Percentiles rank a stretch among this genome's conserved stretches.
Evolutionary conservation across 2,797 vertebrate genomes (phyloP).

Genomic region (Pseudopleuronectes americanus): DNA sequence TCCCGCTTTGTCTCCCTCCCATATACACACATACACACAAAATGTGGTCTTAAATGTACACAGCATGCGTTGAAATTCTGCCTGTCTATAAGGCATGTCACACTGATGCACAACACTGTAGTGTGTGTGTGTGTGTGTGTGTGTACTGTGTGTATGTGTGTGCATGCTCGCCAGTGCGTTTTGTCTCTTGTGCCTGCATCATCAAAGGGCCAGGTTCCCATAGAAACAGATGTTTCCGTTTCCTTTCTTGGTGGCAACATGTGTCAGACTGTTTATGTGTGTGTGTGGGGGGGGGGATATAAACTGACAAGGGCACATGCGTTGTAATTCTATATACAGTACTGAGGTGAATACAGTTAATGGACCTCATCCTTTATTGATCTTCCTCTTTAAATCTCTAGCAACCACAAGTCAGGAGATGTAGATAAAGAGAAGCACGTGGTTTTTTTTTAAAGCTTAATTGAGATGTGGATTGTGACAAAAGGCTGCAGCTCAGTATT

Average conservation of each 20-base stretch:
- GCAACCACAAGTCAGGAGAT: constrained; percentile 13
- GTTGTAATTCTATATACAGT: constrained; percentile 36
- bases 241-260: constrained; percentile 57
- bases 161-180: constrained; percentile 14
- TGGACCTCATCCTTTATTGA: constrained; percentile 28
- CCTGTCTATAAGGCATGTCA: constrained; percentile 38
- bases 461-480: constrained; percentile 6
- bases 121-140: constrained; percentile 5
- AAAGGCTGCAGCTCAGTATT: not conserved
- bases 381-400: constrained; percentile 20
- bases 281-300: constrained; percentile 26
- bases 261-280: constrained; percentile 48
- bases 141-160: constrained; percentile 29
- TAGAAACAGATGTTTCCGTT: constrained; percentile 77
- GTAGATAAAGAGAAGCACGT: constrained; percentile 12
- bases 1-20: constrained; percentile 15
- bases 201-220: constrained; percentile 74
- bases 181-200: constrained; percentile 58
- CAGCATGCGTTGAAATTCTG: constrained; percentile 34
- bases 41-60: constrained; percentile 27
- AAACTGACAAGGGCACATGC: constrained; percentile 8
- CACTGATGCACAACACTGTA: constrained; percentile 30
- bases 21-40: constrained; percentile 17
- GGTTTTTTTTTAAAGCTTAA: constrained; percentile 2
- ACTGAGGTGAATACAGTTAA: constrained; percentile 33